Evolutionary conservation across 2,797 vertebrate genomes (phyloP), one percentile per base, ranked within the genome.

Genomic region (Hozukius guyotensis): DNA sequence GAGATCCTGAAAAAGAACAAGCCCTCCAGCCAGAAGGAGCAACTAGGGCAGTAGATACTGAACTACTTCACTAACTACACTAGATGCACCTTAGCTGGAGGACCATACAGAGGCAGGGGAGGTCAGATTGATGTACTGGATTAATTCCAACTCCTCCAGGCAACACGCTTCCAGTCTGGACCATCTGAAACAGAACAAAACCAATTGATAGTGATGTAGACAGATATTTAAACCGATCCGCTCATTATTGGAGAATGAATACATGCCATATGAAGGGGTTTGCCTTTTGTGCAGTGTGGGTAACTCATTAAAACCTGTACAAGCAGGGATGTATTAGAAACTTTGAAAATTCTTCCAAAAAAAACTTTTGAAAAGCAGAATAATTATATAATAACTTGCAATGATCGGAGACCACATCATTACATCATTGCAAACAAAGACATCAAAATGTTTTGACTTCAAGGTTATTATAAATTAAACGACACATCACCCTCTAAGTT

Each of bases 61-160:
- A 94, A 90, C 93, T 96, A 97, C 82, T 95, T 97, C 96, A 98
- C 97, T 98, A 96, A 98, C 98, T 99, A 98, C 98, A 99, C 99
- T 99, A 99, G 98, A 99, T 99, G 98, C 98, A 99, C 99, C 99
- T 99, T 99, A 99, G 95, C 97, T 97, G 97, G 97, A 96, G 96
- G 83, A 87, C 90, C 84, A 53, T 70, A 13, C 20, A 24, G 34
- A 82, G 6, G 10, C 32, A 1, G 10, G 46, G 25, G 46, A 2
- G 9, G 27, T 0, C 6, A 55, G 61, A 31, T 1, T 32, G 55
- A 74, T 55, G 53, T 2, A 5, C 13, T 13, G 55, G 75, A 81
- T 52, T 12, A 56, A 46, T 42, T 62, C 59, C 66, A 78, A 22
- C 34, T 67, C 65, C 34, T 59, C 65, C 53, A 16, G 49, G 52